Base-by-base conservation (phyloP, 2,888 invertebrate genomes). In the Polydesmus complanatus region DNA sequence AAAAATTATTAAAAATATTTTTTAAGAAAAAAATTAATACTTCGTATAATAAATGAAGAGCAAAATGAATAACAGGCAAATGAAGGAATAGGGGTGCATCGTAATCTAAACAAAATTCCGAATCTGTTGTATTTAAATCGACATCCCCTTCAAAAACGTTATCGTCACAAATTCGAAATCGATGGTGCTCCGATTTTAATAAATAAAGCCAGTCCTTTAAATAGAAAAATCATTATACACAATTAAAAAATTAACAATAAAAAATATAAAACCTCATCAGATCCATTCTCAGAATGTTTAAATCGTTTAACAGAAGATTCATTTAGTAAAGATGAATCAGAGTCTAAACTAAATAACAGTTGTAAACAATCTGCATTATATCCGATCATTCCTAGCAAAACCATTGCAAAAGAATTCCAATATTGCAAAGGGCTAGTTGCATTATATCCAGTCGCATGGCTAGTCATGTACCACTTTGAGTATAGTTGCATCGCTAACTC, bases 31-130 rank as follows among this genome's bases (percentile, higher is more conserved):
- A 62, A 47, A 52, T 48, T 22, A 60, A 64, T 67, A 77, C 78
- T 78, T 95, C 94, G 69, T 94, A 94, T 0, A 93, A 78, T 27
- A 95, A 77, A 76, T 95, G 95, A 47, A 95, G 77, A 0, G 86
- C 80, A 70, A 83, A 89, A 61, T 92, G 78, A 27, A 93, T 79
- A 58, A 86, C 78, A 3, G 86, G 80, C 14, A 88, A 80, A 67
- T 85, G 82, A 0, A 83, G 79, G 68, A 88, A 91, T 1, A 93
- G 74, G 1, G 83, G 71, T 0, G 86, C 81, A 63, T 80, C 81
- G 0, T 78, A 73, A 68, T 85, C 83, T 62, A 86, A 79, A 67
- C 78, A 77, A 0, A n/a, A n/a, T n/a, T n/a, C 74, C 71, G 37
- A 25, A 48, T 22, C 8, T 22, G 11, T 8, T 8, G 8, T 11